These are phyloP conservation scores for Brachionus angularis DNA, from an alignment of 1,140 invertebrate species.

Conservation along the genomic window DNA sequence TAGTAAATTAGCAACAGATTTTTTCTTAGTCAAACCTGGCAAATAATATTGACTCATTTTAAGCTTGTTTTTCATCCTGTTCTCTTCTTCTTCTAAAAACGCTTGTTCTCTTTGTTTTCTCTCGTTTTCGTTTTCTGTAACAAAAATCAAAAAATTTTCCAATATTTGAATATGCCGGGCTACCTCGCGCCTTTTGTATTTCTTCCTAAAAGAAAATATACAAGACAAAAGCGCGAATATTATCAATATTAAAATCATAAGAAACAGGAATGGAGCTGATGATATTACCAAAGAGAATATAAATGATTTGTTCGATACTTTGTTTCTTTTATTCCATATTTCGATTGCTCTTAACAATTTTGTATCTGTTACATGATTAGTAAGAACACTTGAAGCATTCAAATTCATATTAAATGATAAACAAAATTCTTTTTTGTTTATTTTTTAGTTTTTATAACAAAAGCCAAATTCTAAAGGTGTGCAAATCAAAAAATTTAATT, in stretches of 20 bases:
- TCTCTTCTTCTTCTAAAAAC: neutral
- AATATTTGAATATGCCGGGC: neutral
- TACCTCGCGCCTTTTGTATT: neutral
- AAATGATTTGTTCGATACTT: slow-evolving; percentile 5
- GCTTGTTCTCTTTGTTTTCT: slow-evolving; percentile 6
- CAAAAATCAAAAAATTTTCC: slow-evolving; percentile 22
- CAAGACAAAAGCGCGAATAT: neutral
- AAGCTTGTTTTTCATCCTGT: neutral
- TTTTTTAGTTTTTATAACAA: too few relatives aligned
- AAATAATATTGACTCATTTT: neutral
- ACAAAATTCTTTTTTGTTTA: too few relatives aligned
- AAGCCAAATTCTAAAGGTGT: too few relatives aligned
- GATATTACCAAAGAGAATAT: neutral
- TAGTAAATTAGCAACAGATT: neutral
- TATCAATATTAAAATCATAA: neutral
- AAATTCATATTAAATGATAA: too few relatives aligned
- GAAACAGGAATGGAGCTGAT: slow-evolving; percentile 12
- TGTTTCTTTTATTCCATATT: slow-evolving; percentile 2
- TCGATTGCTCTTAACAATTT: neutral
- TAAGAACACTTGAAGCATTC: too few relatives aligned
- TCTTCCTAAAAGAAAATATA: neutral
- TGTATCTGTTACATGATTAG: too few relatives aligned
- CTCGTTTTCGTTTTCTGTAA: neutral
- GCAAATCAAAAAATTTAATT: too few relatives aligned
- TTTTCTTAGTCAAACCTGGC: neutral